Base-by-base conservation (phyloP, 2,113 vertebrate genomes). In the Ptyas mucosa region DNA sequence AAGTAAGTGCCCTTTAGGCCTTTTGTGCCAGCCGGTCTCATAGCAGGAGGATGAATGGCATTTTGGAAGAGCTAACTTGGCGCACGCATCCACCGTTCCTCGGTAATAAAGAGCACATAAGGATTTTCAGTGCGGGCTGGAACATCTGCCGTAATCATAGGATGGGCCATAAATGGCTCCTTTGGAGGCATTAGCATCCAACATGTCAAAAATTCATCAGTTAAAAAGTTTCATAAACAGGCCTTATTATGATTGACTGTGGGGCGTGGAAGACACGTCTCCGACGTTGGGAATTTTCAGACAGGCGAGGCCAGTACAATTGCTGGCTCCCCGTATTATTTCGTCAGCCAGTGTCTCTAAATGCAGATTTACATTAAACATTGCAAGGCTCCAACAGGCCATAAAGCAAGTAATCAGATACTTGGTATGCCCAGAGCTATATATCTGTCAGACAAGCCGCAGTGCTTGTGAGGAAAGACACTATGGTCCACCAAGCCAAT, bases 231-330 rank as follows among this genome's bases (percentile, higher is more conserved):
- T n/a, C 64, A 54, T 64, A 46, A 81, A 39, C 0, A 90, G 64
- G 7, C 51, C 81, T 91, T 89, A 88, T 64, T 51, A 5, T 21
- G 52, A 92, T 10, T 0, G 3, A 90, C 54, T 12, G 0, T 0
- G 46, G 51, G 64, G 1, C 53, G 49, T 12, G 9, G 39, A 87
- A 49, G 91, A 51, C 39, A 14, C 1, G 10, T 10, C 55, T 43
- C 0, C 0, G 81, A 0, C 0, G 0, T 0, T 51, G 3, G 7
- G 2, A 21, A 52, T 92, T 23, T 5, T 39, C 1, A 2, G 88
- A 8, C 81, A 86, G 49, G 58, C 39, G 11, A 58, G 0, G 46
- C 81, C 51, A 39, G n/a, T 39, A 55, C 75, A 2, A 8, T n/a
- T 8, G 1, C 1, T 29, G 51, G 46, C 89, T 8, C 20, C 20